Percentiles rank a stretch among this genome's conserved stretches.
phyloP scores from a whole-genome alignment of 2,888 invertebrate genomes.

The Cordylochernes scorpioides region DNA sequence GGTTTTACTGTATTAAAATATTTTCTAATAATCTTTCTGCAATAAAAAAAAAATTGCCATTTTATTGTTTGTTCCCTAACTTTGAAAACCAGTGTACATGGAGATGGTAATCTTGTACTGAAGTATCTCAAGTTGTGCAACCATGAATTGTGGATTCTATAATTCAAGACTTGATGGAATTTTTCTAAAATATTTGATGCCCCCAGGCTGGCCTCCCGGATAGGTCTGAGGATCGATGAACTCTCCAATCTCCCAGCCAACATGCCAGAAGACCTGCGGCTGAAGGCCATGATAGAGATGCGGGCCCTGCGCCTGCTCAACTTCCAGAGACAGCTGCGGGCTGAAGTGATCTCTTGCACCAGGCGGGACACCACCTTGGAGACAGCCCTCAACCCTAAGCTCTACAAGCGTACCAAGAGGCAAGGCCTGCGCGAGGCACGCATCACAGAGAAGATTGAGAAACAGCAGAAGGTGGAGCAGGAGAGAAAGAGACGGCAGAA shows the following conservation, averaged over 20 bases:
- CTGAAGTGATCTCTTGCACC: slow-evolving; percentile 37
- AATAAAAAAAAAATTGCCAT: no score
- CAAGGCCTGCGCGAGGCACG: slow-evolving; percentile 87
- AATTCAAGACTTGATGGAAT: background rate
- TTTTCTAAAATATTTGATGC: slow-evolving; percentile 1
- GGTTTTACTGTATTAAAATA: no score
- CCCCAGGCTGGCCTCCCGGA: slow-evolving; percentile 46
- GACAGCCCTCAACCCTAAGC: slow-evolving; percentile 84
- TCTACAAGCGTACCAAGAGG: slow-evolving; percentile 83
- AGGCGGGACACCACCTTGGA: slow-evolving; percentile 81
- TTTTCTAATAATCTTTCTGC: no score
- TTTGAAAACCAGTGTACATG: no score
- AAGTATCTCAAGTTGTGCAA: no score
- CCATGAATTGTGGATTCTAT: no score
- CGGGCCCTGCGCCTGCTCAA: slow-evolving; percentile 73
- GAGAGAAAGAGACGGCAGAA: slow-evolving; percentile 86
- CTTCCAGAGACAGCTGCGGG: slow-evolving; percentile 50
- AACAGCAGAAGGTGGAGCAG: slow-evolving; percentile 91
- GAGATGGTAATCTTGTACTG: background rate
- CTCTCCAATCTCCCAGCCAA: slow-evolving; percentile 50
- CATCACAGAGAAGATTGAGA: slow-evolving; percentile 91
- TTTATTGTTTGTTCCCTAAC: no score
- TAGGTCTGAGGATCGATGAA: slow-evolving; percentile 68
- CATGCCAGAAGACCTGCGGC: slow-evolving; percentile 63
- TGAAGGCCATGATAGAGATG: slow-evolving; percentile 81